Conservation (phyloP, 2,113 vertebrate species). For the Tonatia bakeri region DNA sequence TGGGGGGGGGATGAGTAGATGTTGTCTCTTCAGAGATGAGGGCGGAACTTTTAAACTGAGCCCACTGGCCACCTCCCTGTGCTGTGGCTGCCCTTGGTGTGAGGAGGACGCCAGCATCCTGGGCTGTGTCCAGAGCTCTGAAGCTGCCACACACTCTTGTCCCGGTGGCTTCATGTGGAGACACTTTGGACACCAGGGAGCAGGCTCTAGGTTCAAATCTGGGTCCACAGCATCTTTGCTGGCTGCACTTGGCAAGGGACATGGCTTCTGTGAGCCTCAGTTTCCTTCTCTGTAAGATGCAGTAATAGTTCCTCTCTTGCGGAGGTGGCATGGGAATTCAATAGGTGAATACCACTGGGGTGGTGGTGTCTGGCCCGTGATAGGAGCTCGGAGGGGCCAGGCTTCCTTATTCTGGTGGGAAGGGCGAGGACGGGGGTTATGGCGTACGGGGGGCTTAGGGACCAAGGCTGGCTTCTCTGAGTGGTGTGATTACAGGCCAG, state of each 20-base stretch:
- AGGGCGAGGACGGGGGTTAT: neutral
- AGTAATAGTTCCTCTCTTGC: too few relatives aligned
- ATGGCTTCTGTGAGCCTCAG: neutral
- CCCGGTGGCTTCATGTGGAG: neutral
- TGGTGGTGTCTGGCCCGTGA: accelerated
- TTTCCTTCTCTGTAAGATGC: too few relatives aligned
- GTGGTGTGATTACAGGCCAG: neutral
- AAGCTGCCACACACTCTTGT: accelerated
- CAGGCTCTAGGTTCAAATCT: neutral
- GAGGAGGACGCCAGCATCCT: neutral
- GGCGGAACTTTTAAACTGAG: neutral
- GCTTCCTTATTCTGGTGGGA: accelerated
- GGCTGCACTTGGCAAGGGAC: neutral
- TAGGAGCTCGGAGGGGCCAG: neutral
- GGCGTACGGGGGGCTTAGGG: accelerated
- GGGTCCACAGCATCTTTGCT: neutral
- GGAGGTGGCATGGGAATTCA: neutral
- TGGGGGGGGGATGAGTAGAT: neutral
- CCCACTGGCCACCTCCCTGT: accelerated
- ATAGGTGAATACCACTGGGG: accelerated
- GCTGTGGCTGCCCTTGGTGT: too few relatives aligned
- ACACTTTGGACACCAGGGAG: accelerated
- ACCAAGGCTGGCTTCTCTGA: neutral
- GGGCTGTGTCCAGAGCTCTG: neutral
- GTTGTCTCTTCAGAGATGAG: neutral